These are phyloP conservation scores for Urechis unicinctus DNA, from an alignment of 2,888 invertebrate species.

Conservation along the genomic window DNA sequence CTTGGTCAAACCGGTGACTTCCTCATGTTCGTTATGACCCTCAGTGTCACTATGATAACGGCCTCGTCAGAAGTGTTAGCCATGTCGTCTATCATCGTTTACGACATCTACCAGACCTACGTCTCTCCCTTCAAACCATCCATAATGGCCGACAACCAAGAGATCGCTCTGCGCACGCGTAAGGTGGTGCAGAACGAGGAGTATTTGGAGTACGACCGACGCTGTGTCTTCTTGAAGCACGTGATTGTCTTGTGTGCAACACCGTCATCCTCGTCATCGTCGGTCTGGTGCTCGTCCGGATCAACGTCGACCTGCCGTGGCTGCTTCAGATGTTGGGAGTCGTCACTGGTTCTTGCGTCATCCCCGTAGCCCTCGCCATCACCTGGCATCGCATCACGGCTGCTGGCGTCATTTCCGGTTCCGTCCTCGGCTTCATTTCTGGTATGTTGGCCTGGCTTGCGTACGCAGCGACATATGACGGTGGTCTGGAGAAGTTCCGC, in stretches of 20 bases:
- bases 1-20: conserved; percentile 18
- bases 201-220: conserved; percentile 19
- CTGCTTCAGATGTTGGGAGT: conserved; percentile 16
- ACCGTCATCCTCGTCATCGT: conserved; percentile 15
- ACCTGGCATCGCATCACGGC: conserved; percentile 21
- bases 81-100: conserved; percentile 20
- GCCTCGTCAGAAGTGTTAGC: conserved; percentile 20
- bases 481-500: conserved; percentile 14
- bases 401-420: conserved; percentile 13
- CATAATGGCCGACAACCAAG: conserved; percentile 5
- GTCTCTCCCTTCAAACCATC: conserved; percentile 14
- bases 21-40: conserved; percentile 17
- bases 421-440: conserved; percentile 10
- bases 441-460: conserved; percentile 19
- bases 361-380: conserved; percentile 19
- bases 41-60: conserved; percentile 14
- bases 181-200: conserved; percentile 13
- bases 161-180: conserved; percentile 8
- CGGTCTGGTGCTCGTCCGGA: conserved; percentile 12
- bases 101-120: conserved; percentile 26
- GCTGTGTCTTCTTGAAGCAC: conserved; percentile 19
- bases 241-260: conserved; percentile 13
- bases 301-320: conserved; percentile 17
- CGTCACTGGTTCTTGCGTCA: conserved; percentile 17
- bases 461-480: conserved; percentile 13